phyloP scores from a whole-genome alignment of 2,797 vertebrate species.

The Gastrophryne carolinensis region DNA sequence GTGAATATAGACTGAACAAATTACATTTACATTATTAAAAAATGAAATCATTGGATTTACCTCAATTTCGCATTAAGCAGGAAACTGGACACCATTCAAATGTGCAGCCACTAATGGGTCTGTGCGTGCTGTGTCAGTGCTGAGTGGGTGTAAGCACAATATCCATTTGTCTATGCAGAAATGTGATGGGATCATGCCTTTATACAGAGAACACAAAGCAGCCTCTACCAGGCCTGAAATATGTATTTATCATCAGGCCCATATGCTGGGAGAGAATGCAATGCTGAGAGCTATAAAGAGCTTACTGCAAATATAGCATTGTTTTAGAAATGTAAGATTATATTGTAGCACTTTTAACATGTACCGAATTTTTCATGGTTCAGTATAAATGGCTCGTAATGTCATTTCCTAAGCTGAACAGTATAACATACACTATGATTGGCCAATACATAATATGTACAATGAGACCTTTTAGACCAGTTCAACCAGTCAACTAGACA shows the following conservation, averaged over 20 bases:
- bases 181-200: not conserved
- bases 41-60: slow-evolving; percentile 78
- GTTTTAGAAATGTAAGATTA: too few species aligned
- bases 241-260: not conserved
- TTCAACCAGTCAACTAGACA: too few species aligned
- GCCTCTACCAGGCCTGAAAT: not conserved
- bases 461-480: too few species aligned
- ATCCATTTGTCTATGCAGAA: slow-evolving; percentile 8
- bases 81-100: slow-evolving; percentile 75
- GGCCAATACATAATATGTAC: too few species aligned
- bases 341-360: too few species aligned
- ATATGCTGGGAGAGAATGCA: not conserved
- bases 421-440: too few species aligned
- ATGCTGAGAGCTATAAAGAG: too few species aligned
- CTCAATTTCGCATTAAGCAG: slow-evolving; percentile 73
- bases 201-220: not conserved
- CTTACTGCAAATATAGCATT: too few species aligned
- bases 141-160: slow-evolving; percentile 71
- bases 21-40: slow-evolving; percentile 80
- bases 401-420: too few species aligned
- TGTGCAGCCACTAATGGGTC: slow-evolving; percentile 67
- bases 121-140: slow-evolving; percentile 69
- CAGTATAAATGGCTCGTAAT: too few species aligned
- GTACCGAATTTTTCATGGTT: too few species aligned
- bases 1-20: slow-evolving; percentile 71